Conservation (phyloP, 1,140 invertebrate genomes). For the Euura lappo region DNA sequence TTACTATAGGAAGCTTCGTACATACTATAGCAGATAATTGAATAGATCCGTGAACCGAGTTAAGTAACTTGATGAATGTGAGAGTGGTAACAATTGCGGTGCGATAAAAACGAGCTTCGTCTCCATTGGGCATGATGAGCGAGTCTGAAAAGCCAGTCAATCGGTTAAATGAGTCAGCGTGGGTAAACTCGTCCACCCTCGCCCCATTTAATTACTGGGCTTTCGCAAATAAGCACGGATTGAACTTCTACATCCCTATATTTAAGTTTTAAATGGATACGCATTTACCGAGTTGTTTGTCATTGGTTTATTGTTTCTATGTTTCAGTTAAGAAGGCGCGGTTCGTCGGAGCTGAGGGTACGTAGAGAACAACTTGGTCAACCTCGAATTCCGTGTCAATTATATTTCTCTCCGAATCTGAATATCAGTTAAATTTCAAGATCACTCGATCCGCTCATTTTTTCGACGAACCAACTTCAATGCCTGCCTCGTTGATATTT, state of each 20-base stretch:
- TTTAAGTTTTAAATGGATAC: background rate
- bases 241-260: background rate
- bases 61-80: background rate
- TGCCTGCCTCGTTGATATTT: slow-evolving; percentile 46
- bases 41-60: background rate
- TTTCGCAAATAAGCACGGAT: background rate
- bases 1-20: too few species aligned
- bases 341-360: slow-evolving; percentile 52
- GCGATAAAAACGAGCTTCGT: too few species aligned
- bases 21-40: too few species aligned
- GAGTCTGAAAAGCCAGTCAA: background rate
- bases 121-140: too few species aligned
- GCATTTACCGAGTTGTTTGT: slow-evolving; percentile 3
- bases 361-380: background rate
- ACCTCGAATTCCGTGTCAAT: background rate
- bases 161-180: background rate
- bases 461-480: background rate
- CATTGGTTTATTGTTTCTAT: slow-evolving; percentile 30
- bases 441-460: too few species aligned
- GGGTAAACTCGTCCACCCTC: background rate
- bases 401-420: too few species aligned
- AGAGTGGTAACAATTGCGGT: too few species aligned
- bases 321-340: slow-evolving; percentile 56
- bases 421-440: too few species aligned
- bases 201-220: background rate